Base-by-base conservation (phyloP, 2,113 vertebrate species). In the Cranoglanis bouderius region DNA sequence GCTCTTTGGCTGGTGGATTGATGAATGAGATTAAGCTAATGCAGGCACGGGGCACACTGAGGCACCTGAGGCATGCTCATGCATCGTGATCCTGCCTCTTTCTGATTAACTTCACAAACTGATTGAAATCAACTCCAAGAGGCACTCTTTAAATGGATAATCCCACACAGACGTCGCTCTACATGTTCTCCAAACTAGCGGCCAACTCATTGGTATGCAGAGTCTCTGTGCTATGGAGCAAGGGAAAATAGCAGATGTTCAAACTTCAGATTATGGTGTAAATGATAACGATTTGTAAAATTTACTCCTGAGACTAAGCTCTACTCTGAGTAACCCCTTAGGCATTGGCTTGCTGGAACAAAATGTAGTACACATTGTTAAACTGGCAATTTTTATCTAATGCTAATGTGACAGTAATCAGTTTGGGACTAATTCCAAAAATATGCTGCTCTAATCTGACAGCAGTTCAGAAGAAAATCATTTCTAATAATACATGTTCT, bases 1-100 rank as follows among this genome's bases (percentile, higher is more conserved):
- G 63, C 82, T 89, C 85, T 87, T 87, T 89, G 90, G 88, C 88
- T 82, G 84, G 82, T 35, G 75, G 82, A 89, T 19, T 91, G 88
- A 91, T 91, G 88, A 89, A 91, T 89, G 86, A 87, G 90, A 91
- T 89, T 91, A 91, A 70, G 85, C 63, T 91, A 91, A 91, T 91
- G 85, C 82, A 72, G 77, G 86, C 84, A 63, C 46, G 61, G 86
- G 82, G 86, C 75, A 78, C 86, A 83, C 40, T 43, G 86, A 78
- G 43, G 85, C 88, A 91, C 88, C 90, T 88, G 88, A 91, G 90
- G 88, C 86, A 88, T 91, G 88, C 83, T 59, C 83, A 53, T 26
- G 82, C 88, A 89, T 88, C 14, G 80, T 8, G 55, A 91, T 85
- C 78, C 84, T 61, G 89, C 82, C 90, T 89, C 65, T 87, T 86